Conservation (phyloP, 2,797 vertebrate genomes). For the Thunnus albacares region DNA sequence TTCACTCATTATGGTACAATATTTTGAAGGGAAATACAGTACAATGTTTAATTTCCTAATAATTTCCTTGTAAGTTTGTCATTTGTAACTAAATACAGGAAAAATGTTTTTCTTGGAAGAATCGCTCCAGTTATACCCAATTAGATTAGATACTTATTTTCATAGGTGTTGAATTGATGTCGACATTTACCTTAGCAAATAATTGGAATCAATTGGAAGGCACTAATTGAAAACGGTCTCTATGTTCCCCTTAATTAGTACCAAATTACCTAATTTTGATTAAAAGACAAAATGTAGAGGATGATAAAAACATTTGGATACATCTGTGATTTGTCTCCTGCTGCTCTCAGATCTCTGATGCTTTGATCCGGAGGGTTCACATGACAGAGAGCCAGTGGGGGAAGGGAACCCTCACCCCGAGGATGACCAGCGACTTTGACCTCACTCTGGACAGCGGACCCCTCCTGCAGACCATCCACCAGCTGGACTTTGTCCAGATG, state of each 20-base stretch:
- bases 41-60: no score
- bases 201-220: background rate
- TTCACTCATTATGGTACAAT: no score
- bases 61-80: no score
- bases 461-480: conserved; percentile 96
- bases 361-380: conserved; percentile 96
- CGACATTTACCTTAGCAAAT: background rate
- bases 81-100: no score
- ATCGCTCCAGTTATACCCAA: no score
- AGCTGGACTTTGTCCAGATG: conserved; percentile 99
- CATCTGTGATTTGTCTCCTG: background rate
- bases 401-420: conserved; percentile 95
- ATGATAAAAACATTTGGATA: background rate
- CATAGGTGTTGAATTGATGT: no score
- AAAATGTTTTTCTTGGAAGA: no score
- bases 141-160: no score
- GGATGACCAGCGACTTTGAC: conserved; percentile 99
- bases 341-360: conserved; percentile 93
- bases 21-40: background rate
- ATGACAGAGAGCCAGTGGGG: conserved; percentile 98
- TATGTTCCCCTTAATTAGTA: background rate
- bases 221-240: background rate
- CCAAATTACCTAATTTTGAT: background rate
- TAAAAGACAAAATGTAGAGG: background rate
- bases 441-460: conserved; percentile 96